Evolutionary conservation across 2,797 vertebrate genomes (phyloP), one percentile per base, ranked within the genome.

Genomic region (Sebastes trivittatus): DNA sequence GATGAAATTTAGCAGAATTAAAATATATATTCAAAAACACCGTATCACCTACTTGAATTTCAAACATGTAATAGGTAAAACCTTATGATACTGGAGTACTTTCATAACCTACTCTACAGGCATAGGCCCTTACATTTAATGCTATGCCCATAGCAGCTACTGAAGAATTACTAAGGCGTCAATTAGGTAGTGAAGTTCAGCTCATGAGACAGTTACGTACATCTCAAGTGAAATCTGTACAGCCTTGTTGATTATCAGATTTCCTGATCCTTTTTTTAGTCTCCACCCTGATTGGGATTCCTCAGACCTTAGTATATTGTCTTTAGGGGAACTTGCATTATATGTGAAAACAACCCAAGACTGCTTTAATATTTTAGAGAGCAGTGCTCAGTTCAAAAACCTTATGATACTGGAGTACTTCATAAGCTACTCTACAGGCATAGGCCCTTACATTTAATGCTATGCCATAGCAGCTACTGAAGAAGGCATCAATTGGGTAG

Each of bases 211-310:
- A 22, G 49, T 22, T 54, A 23, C 46, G 6, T 52, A 34, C 1
- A 56, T 55, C 18, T 77, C 3, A 29, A 27, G 23, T 56, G 8
- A 72, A 80, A 77, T 72, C 42, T 69, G 54, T 6, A 11, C 2
- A 49, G 34, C 49, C 29, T 58, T 58, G 25, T 61, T 78, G 25
- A 54, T 62, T 27, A 23, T 60, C 65, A 54, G n/a, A 14, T n/a
- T 71, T 78, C 72, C 6, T 61, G 42, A 62, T 56, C 58, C 11
- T 16, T 61, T 1, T n/a, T 70, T 5, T 6, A 32, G 81, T 74
- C 75, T 87, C 89, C 86, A 88, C 86, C 83, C 87, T 69, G 73
- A 80, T 59, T 67, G 22, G 7, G 74, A 84, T 79, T 76, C 55
- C 62, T 87, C 60, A 62, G 80, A 42, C 38, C 38, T 42, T 42